These are phyloP conservation scores for Notolabrus celidotus DNA, from an alignment of 2,797 vertebrate species.

Conservation along the genomic window DNA sequence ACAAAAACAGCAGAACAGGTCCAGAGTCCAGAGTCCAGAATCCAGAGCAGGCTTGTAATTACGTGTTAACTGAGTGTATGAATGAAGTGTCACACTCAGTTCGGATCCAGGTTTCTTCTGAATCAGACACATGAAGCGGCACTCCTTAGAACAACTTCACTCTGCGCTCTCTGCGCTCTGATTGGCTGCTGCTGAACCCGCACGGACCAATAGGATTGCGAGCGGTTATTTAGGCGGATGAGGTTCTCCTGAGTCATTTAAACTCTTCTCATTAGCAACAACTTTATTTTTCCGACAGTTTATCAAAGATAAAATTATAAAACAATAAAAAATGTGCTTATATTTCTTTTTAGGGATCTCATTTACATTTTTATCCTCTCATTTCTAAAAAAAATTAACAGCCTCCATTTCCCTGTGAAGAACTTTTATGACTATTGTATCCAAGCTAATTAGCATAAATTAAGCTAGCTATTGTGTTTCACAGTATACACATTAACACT, in stretches of 20 bases:
- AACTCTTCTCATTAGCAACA: neutral
- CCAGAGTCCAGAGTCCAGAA: conserved; percentile 2
- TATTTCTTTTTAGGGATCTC: too few species aligned
- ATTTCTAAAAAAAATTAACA: too few species aligned
- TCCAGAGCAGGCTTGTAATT: conserved; percentile 17
- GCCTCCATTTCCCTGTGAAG: too few species aligned
- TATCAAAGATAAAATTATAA: neutral
- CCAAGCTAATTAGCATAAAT: too few species aligned
- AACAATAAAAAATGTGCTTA: too few species aligned
- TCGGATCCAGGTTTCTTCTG: conserved; percentile 45
- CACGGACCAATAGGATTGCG: conserved; percentile 56
- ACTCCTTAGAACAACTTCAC: conserved; percentile 54
- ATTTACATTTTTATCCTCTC: too few species aligned
- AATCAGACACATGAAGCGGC: conserved; percentile 4
- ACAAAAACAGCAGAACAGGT: neutral
- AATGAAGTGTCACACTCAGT: accelerated
- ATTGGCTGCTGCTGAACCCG: conserved; percentile 71
- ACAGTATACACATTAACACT: too few species aligned
- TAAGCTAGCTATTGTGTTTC: too few species aligned
- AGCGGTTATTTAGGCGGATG: conserved; percentile 13
- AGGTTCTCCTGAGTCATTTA: neutral
- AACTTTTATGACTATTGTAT: too few species aligned
- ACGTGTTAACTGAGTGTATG: conserved; percentile 27
- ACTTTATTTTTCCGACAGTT: neutral
- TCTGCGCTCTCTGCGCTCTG: conserved; percentile 28